Base-by-base conservation (phyloP, 2,113 vertebrate genomes). In the Martes martes region DNA sequence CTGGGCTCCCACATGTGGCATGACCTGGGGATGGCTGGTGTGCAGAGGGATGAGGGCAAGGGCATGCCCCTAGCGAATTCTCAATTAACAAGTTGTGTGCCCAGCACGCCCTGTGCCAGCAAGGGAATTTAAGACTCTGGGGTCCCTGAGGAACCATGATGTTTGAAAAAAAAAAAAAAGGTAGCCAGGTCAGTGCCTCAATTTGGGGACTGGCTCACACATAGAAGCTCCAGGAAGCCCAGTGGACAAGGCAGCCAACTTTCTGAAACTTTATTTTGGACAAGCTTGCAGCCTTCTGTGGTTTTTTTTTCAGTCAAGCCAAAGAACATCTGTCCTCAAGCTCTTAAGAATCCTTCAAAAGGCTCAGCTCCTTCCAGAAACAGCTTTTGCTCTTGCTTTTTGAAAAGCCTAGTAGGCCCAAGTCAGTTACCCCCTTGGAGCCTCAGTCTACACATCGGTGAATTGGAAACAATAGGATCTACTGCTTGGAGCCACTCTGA, bases 71-170 rank as follows among this genome's bases (percentile, higher is more conserved):
- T 61, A 7, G 67, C 0, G 45, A 82, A 91, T 93, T 95, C 91
- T 96, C 93, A 59, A 5, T 42, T 97, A 96, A 97, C 84, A 86
- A 97, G 96, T 78, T 36, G 18, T 42, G 26, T 0, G 4, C 57
- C 28, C 59, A 91, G 86, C 14, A 50, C 15, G 55, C 55, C 42
- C 11, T 31, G 19, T 59, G 65, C 36, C 67, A 93, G 59, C n/a
- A 52, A 81, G 73, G 73, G 82, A 83, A 91, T 89, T 94, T 59
- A 95, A 65, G 45, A 61, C 74, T 87, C 42, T 15, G 33, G 65
- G 42, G 39, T 86, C 82, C 65, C 81, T 63, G 45, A 57, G 61
- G 93, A 96, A 74, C 47, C n/a, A 57, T 15, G 31, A 24, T 39
- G 47, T 69, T 61, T 1, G 21, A 14, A 4, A 15, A 61, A 31